Base-by-base conservation (phyloP, 2,797 vertebrate species). In the Sebastes wilsoni region DNA sequence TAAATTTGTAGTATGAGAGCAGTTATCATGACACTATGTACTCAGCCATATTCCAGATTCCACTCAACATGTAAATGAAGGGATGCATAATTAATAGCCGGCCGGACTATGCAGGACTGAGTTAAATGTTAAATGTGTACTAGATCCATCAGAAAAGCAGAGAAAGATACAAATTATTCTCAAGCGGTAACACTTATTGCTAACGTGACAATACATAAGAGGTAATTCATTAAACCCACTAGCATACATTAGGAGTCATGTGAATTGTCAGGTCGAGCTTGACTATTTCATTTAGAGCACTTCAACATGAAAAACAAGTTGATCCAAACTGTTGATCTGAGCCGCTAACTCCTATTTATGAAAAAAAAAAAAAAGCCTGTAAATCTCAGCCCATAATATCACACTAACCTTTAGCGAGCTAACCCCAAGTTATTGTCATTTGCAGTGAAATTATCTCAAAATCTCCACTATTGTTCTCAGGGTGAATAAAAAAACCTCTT, bases 41-140 rank as follows among this genome's bases (percentile, higher is more conserved):
- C 54, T 13, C 23, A 60, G 60, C 20, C 8, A n/a, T 22, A n/a
- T 4, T 54, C 46, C 32, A 61, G n/a, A 72, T 69, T 65, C 62
- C 25, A 59, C 34, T 75, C 66, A 32, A 42, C 34, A 8, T 56
- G 18, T 42, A 67, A 81, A 81, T 82, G 25, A 76, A 62, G 46
- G 23, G 27, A 73, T 78, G 34, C 61, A 62, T 75, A 80, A 82
- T 67, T 56, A 77, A 49, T 25, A 60, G 28, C 23, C 0, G 0
- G 5, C 18, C 32, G 34, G 18, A 52, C 60, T 70, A 54, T 74
- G 28, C 36, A 49, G 13, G 14, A 28, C 34, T 25, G 12, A 27
- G 8, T 52, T 38, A 5, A 13, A 38, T 38, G n/a, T 9, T 14
- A 71, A 58, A 60, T 8, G 18, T 67, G 34, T 10, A 9, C 62